A percentile compares a stretch with the other conserved stretches of the same genome.
These are phyloP conservation scores for Nemurella pictetii DNA, from an alignment of 2,888 invertebrate species.

Conservation along the genomic window DNA sequence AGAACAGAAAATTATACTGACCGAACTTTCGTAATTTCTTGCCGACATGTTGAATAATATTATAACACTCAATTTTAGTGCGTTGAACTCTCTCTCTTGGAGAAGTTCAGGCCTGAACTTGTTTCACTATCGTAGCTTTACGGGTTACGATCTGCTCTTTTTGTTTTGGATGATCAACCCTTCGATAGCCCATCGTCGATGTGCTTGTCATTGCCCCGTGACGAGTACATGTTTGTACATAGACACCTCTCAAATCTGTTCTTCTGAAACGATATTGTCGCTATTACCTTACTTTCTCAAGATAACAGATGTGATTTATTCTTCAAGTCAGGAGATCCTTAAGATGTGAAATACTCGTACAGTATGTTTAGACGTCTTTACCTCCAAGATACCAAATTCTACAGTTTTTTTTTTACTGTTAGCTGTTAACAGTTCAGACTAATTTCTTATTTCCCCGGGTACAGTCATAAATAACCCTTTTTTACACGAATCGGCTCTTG, in stretches of 20 bases:
- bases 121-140: not conserved
- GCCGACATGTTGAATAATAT: not conserved
- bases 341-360: not conserved
- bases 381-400: constrained; percentile 14
- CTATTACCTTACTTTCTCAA: not conserved
- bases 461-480: constrained; percentile 16
- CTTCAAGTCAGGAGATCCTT: constrained; percentile 4
- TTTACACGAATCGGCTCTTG: not conserved
- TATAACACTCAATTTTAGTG: not conserved
- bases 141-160: too few species aligned
- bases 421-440: not conserved
- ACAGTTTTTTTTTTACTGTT: not conserved
- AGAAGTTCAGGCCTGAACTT: not conserved
- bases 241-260: constrained; percentile 18
- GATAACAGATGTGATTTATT: not conserved
- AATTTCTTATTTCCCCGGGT: not conserved
- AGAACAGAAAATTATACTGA: not conserved
- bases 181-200: constrained; percentile 5
- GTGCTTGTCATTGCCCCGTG: not conserved
- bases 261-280: not conserved
- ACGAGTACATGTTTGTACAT: not conserved
- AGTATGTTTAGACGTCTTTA: not conserved
- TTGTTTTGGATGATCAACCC: too few species aligned
- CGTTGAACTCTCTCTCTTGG: not conserved
- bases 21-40: not conserved